Percentiles rank a stretch among this genome's conserved stretches.
Conservation (phyloP, 2,113 vertebrate genomes). For the Capricornis sumatraensis region DNA sequence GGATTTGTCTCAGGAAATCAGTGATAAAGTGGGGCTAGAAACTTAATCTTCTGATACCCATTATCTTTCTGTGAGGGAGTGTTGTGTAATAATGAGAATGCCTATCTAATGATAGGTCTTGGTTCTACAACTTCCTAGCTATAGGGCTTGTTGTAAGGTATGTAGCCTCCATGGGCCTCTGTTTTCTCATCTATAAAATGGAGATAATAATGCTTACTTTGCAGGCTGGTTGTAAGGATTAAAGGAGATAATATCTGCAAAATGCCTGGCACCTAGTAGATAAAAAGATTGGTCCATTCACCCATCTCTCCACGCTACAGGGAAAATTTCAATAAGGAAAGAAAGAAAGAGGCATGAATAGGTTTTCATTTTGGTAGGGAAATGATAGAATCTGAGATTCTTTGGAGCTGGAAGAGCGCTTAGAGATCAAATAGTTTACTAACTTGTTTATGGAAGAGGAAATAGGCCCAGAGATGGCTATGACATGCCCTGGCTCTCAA, state of each 20-base stretch:
- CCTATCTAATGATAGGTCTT: background rate
- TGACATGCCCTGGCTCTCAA: background rate
- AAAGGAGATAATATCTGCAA: slow-evolving; percentile 10
- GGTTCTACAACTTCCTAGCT: slow-evolving; percentile 2
- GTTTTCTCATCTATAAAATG: background rate
- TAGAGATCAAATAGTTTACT: slow-evolving; percentile 32
- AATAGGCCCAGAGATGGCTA: slow-evolving; percentile 30
- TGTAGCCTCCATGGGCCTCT: background rate
- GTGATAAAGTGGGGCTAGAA: slow-evolving; percentile 55
- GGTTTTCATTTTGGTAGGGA: background rate
- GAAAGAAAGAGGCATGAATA: background rate
- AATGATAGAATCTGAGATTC: background rate
- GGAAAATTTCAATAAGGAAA: slow-evolving; percentile 10
- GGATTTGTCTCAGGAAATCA: slow-evolving; percentile 61
- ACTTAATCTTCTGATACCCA: slow-evolving; percentile 58
- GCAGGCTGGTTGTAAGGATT: background rate
- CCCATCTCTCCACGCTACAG: background rate
- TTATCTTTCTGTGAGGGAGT: slow-evolving; percentile 57
- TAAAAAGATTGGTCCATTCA: background rate
- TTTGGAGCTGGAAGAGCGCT: background rate
- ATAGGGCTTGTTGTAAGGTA: background rate
- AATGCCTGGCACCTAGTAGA: background rate
- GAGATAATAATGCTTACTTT: slow-evolving; percentile 35
- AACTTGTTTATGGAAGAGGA: slow-evolving; percentile 34
- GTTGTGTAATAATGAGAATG: slow-evolving; percentile 50